A percentile compares a stretch with the other conserved stretches of the same genome.
Conservation (phyloP, 2,888 invertebrate species). For the Sphecodes monilicornis region DNA sequence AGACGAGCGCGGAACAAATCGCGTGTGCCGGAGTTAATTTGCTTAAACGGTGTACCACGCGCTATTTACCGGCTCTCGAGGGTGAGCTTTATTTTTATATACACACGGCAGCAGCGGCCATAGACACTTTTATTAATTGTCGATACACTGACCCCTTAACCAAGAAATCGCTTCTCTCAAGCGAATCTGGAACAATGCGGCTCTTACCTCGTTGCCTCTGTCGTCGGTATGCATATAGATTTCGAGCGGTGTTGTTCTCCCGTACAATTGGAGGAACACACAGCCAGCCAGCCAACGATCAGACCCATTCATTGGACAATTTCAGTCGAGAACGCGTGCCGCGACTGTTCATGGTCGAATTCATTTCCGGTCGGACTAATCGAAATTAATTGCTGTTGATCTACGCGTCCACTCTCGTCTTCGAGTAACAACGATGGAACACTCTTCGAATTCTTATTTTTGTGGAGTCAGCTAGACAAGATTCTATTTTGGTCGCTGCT, state of each 20-base stretch:
- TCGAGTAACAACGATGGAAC: neutral
- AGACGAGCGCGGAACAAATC: conserved; percentile 16
- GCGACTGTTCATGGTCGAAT: conserved; percentile 10
- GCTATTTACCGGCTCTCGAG: conserved; percentile 44
- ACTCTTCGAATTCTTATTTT: neutral
- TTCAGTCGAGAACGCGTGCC: conserved; percentile 11
- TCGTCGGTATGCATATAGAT: neutral
- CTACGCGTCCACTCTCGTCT: neutral
- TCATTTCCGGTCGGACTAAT: conserved; percentile 6
- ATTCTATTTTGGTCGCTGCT: no score
- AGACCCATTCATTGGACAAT: neutral
- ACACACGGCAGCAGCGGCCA: neutral
- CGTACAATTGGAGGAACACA: neutral
- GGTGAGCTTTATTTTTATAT: conserved; percentile 53
- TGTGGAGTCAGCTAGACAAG: neutral
- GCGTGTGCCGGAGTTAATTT: conserved; percentile 22
- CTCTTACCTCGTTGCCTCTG: conserved; percentile 26
- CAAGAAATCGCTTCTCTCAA: conserved; percentile 46
- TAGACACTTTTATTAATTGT: conserved; percentile 30
- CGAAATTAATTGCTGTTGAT: conserved; percentile 19
- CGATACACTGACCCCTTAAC: conserved; percentile 40
- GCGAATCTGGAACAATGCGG: conserved; percentile 48
- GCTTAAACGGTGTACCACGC: conserved; percentile 30
- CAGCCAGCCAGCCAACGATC: neutral
- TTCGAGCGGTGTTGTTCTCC: neutral